phyloP scores from a whole-genome alignment of 2,888 invertebrate species.

The Physocephala rufipes region DNA sequence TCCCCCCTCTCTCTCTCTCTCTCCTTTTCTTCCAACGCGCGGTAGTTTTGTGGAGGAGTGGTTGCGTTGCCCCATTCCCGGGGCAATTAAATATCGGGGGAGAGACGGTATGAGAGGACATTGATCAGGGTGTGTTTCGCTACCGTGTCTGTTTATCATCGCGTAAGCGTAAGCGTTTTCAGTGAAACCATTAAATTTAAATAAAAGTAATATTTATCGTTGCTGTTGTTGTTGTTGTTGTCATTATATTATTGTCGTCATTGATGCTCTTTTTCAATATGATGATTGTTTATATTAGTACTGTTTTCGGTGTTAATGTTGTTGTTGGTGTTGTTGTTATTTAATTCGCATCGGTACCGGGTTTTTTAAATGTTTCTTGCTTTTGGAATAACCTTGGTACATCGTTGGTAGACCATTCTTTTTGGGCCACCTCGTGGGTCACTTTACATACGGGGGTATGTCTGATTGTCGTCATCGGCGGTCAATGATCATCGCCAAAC shows the following conservation, averaged over 20 bases:
- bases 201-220: conserved; percentile 51
- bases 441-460: not conserved
- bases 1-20: not conserved
- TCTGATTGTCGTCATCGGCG: not conserved
- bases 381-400: not conserved
- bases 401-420: not conserved
- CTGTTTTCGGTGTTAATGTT: conserved; percentile 23
- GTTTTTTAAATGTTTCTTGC: not conserved
- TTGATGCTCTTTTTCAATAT: not conserved
- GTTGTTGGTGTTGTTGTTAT: not conserved
- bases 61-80: not conserved
- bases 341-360: conserved; percentile 36
- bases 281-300: conserved; percentile 39
- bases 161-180: conserved; percentile 13
- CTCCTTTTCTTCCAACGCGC: not conserved
- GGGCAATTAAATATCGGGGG: not conserved
- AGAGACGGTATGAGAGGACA: not conserved
- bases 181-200: conserved; percentile 56
- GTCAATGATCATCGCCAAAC: not conserved
- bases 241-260: not conserved
- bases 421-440: not conserved
- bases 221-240: conserved; percentile 9
- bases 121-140: not conserved
- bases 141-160: conserved; percentile 1
- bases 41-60: not conserved